Conservation (phyloP, 1,140 invertebrate species). For the Macrosteles quadrilineatus region DNA sequence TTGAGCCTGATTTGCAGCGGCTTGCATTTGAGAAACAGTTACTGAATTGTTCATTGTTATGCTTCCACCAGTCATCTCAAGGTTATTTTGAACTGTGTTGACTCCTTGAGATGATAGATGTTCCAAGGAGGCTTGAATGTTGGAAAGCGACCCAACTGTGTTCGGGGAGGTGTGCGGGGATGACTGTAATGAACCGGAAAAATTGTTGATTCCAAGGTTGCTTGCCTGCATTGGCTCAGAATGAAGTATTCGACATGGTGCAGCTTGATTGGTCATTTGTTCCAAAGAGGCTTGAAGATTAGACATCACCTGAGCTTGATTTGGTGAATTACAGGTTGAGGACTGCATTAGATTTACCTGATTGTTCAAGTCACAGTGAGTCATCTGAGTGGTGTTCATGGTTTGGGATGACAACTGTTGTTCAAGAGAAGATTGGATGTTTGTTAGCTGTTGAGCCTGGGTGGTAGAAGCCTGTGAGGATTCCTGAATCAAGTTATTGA, state of each 20-base stretch:
- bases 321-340: background rate
- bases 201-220: background rate
- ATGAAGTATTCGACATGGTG: background rate
- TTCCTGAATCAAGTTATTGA: background rate
- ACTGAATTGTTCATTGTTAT: background rate
- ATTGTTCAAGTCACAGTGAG: background rate
- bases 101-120: background rate
- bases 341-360: background rate
- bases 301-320: background rate
- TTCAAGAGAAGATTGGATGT: background rate
- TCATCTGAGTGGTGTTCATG: background rate
- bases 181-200: background rate
- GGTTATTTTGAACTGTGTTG: background rate
- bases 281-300: background rate
- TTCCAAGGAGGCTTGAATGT: constrained; percentile 6
- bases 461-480: background rate
- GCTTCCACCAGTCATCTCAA: background rate
- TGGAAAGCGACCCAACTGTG: background rate
- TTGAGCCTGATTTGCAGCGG: background rate
- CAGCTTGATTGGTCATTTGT: background rate
- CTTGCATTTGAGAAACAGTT: background rate
- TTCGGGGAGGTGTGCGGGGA: background rate
- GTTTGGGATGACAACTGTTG: background rate
- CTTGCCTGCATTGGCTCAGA: background rate
- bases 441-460: background rate